These are phyloP conservation scores for Pyrgus malvae DNA, from an alignment of 2,888 invertebrate species.

Conservation along the genomic window DNA sequence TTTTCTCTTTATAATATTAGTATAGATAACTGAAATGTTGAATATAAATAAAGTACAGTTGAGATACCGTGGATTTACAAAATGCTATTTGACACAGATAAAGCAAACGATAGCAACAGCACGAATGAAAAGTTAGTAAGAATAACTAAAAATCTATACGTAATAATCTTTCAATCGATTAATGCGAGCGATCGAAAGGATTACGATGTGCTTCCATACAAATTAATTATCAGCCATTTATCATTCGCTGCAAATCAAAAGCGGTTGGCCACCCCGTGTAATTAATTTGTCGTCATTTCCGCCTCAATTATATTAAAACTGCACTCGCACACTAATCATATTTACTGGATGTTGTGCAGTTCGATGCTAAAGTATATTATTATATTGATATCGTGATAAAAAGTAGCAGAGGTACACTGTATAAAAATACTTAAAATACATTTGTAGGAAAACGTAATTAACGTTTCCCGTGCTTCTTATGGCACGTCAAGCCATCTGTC, in stretches of 20 bases:
- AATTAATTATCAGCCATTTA: slow-evolving; percentile 40
- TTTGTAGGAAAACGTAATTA: background rate
- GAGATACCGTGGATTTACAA: no score
- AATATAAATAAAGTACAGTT: no score
- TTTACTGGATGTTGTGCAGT: slow-evolving; percentile 30
- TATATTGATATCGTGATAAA: background rate
- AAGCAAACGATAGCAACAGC: no score
- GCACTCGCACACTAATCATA: slow-evolving; percentile 25
- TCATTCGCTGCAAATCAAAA: slow-evolving; percentile 38
- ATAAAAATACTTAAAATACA: background rate
- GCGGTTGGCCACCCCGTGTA: slow-evolving; percentile 37
- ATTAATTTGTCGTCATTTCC: slow-evolving; percentile 50
- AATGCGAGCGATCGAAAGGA: background rate
- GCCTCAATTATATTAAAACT: slow-evolving; percentile 44
- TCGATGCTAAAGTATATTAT: background rate
- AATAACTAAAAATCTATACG: no score
- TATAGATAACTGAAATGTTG: no score
- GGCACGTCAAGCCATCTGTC: no score
- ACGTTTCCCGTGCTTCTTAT: no score
- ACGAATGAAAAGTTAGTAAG: no score
- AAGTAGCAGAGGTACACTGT: background rate
- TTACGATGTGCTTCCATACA: slow-evolving; percentile 11
- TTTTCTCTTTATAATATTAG: no score
- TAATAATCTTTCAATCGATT: no score
- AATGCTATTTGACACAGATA: no score